phyloP scores from a whole-genome alignment of 2,888 invertebrate species.

The Lasioglossum oenotherae region DNA sequence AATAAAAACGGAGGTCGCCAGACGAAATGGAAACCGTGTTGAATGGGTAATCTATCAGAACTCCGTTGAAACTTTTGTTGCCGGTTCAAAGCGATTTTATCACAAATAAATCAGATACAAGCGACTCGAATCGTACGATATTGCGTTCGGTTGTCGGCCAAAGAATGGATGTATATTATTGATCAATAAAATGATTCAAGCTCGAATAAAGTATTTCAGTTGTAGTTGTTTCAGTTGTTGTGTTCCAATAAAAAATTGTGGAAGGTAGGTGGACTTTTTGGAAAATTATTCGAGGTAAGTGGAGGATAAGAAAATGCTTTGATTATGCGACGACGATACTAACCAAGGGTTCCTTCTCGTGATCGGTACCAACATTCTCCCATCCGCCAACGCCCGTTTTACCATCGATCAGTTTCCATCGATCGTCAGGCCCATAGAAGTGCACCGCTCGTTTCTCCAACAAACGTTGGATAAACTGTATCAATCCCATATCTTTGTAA shows the following conservation, averaged over 20 bases:
- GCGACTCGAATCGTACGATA: neutral
- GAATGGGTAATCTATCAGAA: neutral
- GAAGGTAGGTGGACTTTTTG: neutral
- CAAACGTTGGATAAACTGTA: conserved; percentile 86
- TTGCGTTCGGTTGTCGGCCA: neutral
- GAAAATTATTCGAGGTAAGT: neutral
- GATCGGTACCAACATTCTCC: conserved; percentile 87
- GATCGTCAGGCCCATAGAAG: conserved; percentile 85
- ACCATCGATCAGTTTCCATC: conserved; percentile 85
- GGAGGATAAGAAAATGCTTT: neutral
- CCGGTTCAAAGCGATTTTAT: neutral
- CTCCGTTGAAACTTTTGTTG: neutral
- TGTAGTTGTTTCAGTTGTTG: no score
- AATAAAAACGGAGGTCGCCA: neutral
- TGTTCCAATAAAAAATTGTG: neutral
- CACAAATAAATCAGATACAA: neutral
- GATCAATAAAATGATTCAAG: neutral
- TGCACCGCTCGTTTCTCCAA: conserved; percentile 86
- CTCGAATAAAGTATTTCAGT: neutral
- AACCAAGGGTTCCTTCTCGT: conserved; percentile 85
- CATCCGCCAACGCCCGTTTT: conserved; percentile 85
- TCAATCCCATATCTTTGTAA: conserved; percentile 87
- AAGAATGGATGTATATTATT: neutral
- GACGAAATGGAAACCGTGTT: neutral
- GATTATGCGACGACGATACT: conserved; percentile 10